Evolutionary conservation across 2,888 invertebrate genomes (phyloP), one percentile per base, ranked within the genome.

Genomic region (Noctua fimbriata): DNA sequence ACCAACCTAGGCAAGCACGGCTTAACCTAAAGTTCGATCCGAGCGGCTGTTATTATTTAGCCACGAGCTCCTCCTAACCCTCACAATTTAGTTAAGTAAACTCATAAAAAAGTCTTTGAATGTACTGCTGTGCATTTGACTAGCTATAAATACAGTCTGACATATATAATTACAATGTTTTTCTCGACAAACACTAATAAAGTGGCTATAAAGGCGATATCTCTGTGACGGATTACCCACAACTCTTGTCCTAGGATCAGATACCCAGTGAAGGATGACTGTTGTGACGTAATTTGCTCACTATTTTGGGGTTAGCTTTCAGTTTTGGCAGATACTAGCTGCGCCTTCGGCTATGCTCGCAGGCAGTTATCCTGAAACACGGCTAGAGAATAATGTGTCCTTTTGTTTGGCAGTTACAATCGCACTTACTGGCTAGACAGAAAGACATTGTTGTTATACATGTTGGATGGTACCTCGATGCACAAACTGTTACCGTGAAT

Each of bases 211-310:
- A 81, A 85, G 60, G 47, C 63, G 47, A 41, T 82, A 82, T 86
- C 83, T 85, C 73, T 55, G 76, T 78, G 75, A 76, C 36, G 32
- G 66, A 85, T 74, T 72, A 72, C 82, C 44, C 32, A 52, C 49
- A 78, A 70, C 63, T 77, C 71, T 78, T 55, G 78, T 72, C 63
- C 69, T 66, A 58, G 36, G 58, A 77, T 85, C 79, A 47, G 83
- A 84, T 84, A 78, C 14, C 63, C n/a, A 60, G 28, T 85, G 82
- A 85, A 73, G 63, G 41, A 85, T 76, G 70, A 69, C 73, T 76
- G 52, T 72, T 69, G 73, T 69, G 71, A 84, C 81, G 69, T 73
- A 67, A 81, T 79, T 76, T 65, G 72, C 49, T 73, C 36, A 71
- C 18, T 69, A 24, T 73, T 72, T 69, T 58, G 58, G 41, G 63